phyloP scores from a whole-genome alignment of 2,113 vertebrate species.

The Polypterus senegalus region DNA sequence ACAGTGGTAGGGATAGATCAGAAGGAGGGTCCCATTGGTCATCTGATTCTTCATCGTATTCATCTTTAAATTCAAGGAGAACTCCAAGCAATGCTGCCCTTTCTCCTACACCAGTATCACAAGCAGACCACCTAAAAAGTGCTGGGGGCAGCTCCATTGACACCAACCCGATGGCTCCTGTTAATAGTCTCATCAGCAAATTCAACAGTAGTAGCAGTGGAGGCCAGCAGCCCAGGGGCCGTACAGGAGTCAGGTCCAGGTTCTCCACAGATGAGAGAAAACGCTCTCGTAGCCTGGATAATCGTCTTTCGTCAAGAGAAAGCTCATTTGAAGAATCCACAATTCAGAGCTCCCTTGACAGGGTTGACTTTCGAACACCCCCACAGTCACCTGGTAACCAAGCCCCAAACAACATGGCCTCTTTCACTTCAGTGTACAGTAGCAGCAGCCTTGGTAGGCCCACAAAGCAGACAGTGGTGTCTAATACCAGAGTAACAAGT shows the following conservation, averaged over 20 bases:
- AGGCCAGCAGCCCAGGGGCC: slow-evolving; percentile 38
- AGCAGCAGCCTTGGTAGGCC: slow-evolving; percentile 28
- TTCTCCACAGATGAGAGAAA: slow-evolving; percentile 47
- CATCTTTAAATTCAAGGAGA: too few species aligned
- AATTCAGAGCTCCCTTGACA: too few species aligned
- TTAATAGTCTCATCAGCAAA: slow-evolving; percentile 56
- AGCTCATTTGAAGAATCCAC: too few species aligned
- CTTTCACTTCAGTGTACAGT: slow-evolving; percentile 24
- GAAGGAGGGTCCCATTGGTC: not conserved
- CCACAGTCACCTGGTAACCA: not conserved
- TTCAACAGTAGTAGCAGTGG: slow-evolving; percentile 41
- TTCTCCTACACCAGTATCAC: too few species aligned
- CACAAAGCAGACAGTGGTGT: not conserved
- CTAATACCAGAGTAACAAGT: too few species aligned
- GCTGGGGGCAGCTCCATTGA: slow-evolving; percentile 39
- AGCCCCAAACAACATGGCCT: slow-evolving; percentile 33
- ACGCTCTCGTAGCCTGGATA: slow-evolving; percentile 49
- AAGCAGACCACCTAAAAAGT: too few species aligned
- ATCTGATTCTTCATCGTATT: too few species aligned
- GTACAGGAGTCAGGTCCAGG: slow-evolving; percentile 26
- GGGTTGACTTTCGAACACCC: too few species aligned
- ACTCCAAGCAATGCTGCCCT: too few species aligned
- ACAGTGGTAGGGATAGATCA: fast-evolving
- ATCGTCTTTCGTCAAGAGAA: slow-evolving; percentile 9
- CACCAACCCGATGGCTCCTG: slow-evolving; percentile 57